A percentile compares a stretch with the other conserved stretches of the same genome.
phyloP scores from a whole-genome alignment of 2,888 invertebrate species.

The Lepidochitona cinerea region DNA sequence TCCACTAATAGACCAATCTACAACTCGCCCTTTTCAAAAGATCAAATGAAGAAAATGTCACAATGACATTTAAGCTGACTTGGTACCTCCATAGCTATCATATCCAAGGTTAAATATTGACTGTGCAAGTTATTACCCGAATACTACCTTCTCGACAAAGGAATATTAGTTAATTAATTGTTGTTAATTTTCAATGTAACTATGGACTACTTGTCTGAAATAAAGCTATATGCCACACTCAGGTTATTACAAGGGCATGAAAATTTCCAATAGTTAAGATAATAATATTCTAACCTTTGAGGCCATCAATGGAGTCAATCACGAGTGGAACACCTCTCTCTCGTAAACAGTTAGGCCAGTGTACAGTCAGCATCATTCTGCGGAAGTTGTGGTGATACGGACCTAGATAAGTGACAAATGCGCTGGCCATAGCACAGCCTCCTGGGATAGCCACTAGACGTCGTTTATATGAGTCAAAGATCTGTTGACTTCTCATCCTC shows the following conservation, averaged over 20 bases:
- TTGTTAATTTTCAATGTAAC: no score
- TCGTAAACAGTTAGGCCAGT: constrained; percentile 69
- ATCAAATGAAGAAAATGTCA: no score
- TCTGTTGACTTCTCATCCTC: constrained; percentile 61
- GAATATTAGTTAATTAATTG: no score
- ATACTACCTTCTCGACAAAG: no score
- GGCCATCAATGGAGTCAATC: constrained; percentile 65
- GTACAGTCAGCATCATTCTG: constrained; percentile 65
- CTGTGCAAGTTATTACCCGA: no score
- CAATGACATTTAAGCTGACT: no score
- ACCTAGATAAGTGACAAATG: constrained; percentile 67
- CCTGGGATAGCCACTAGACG: constrained; percentile 62
- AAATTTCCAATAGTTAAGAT: no score
- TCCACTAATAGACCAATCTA: constrained; percentile 67
- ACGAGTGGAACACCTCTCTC: constrained; percentile 69
- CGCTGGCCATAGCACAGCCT: constrained; percentile 66
- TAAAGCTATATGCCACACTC: no score
- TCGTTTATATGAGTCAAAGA: constrained; percentile 50
- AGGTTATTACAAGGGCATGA: no score
- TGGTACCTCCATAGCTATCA: no score
- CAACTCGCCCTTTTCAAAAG: constrained; percentile 54
- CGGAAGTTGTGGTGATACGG: constrained; percentile 69
- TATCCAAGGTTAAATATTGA: no score
- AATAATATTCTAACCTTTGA: constrained; percentile 66
- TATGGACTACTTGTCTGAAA: no score